phyloP scores from a whole-genome alignment of 2,888 invertebrate genomes.

The Eupelmus urozonus region DNA sequence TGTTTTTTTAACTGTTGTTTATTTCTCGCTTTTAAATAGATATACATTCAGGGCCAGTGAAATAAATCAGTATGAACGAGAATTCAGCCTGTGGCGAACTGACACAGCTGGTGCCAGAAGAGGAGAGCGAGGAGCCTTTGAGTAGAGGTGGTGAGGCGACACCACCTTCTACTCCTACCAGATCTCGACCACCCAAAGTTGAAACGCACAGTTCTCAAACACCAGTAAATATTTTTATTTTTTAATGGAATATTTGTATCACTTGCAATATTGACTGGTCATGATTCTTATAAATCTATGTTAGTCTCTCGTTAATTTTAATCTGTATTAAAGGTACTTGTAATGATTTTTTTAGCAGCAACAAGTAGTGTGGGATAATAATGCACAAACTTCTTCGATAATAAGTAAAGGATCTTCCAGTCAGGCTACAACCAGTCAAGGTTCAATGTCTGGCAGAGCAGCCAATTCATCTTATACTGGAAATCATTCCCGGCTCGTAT shows the following conservation, averaged over 20 bases:
- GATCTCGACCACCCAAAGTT: constrained; percentile 70
- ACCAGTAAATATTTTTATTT: constrained; percentile 41
- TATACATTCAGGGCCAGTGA: too few relatives aligned
- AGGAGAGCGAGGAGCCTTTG: constrained; percentile 73
- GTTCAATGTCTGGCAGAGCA: constrained; percentile 72
- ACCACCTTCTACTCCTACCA: constrained; percentile 76
- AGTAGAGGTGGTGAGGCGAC: constrained; percentile 75
- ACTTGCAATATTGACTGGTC: constrained; percentile 62
- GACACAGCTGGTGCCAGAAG: constrained; percentile 77
- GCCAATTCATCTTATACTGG: constrained; percentile 67
- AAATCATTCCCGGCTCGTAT: constrained; percentile 71
- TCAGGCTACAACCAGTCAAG: constrained; percentile 73
- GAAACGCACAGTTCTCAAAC: constrained; percentile 70
- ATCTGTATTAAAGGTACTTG: constrained; percentile 38
- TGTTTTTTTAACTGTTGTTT: too few relatives aligned
- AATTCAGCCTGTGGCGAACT: constrained; percentile 76
- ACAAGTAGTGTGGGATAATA: constrained; percentile 73
- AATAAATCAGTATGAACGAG: constrained; percentile 73
- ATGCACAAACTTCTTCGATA: constrained; percentile 71
- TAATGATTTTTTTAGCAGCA: constrained; percentile 65
- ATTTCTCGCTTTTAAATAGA: too few relatives aligned
- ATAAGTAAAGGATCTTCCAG: constrained; percentile 75
- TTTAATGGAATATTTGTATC: neutral
- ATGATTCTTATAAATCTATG: neutral
- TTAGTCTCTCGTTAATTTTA: neutral